A percentile compares a stretch with the other conserved stretches of the same genome.
phyloP scores from a whole-genome alignment of 2,113 vertebrate species.

The Sarotherodon lohbergeri region DNA sequence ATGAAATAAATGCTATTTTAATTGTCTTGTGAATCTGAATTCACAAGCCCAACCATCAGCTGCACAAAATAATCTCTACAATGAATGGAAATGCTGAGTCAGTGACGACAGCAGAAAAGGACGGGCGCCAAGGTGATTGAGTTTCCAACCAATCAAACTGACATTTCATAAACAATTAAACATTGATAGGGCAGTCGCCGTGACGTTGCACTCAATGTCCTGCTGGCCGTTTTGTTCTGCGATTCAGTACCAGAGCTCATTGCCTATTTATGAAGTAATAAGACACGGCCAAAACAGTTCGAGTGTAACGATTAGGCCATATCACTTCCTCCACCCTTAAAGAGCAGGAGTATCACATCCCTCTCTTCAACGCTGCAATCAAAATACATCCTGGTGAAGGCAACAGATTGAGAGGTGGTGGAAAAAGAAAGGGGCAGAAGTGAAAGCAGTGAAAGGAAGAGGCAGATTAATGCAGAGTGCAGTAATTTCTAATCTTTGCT shows the following conservation, averaged over 20 bases:
- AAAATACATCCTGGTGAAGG: slow-evolving; percentile 14
- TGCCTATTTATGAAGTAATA: slow-evolving; percentile 64
- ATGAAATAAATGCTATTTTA: not conserved
- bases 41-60: not conserved
- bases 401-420: slow-evolving; percentile 7
- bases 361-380: slow-evolving; percentile 15
- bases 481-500: not conserved
- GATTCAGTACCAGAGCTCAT: slow-evolving; percentile 40
- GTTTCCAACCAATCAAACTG: slow-evolving; percentile 40
- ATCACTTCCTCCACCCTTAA: slow-evolving; percentile 34
- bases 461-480: not conserved
- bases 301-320: slow-evolving; percentile 33
- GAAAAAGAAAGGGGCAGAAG: slow-evolving; percentile 17
- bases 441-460: not conserved
- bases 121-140: not conserved
- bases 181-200: slow-evolving; percentile 35
- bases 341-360: slow-evolving; percentile 38
- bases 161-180: slow-evolving; percentile 64
- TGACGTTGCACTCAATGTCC: slow-evolving; percentile 19
- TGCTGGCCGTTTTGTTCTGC: slow-evolving; percentile 43
- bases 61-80: not conserved
- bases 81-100: not conserved
- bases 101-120: not conserved
- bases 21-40: not conserved
- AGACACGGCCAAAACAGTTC: slow-evolving; percentile 35